Evolutionary conservation across 2,888 invertebrate species (phyloP).

Genomic region (Sympetrum striolatum): DNA sequence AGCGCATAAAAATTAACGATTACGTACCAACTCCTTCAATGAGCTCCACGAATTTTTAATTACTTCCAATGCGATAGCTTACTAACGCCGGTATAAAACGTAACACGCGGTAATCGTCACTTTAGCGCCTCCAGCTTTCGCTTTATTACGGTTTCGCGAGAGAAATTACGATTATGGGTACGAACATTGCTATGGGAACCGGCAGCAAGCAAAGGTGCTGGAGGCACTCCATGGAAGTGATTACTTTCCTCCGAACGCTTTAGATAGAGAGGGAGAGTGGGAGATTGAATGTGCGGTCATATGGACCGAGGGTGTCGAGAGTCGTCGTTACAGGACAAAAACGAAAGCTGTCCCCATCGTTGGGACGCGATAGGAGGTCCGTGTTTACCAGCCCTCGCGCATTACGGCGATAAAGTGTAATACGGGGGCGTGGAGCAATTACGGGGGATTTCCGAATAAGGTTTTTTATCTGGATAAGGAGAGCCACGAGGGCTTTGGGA

Average conservation of each 20-base stretch:
- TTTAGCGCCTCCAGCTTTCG: too few relatives aligned
- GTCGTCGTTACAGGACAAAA: not conserved
- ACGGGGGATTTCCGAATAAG: not conserved
- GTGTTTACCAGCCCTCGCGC: not conserved
- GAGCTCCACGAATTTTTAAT: too few relatives aligned
- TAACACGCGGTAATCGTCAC: too few relatives aligned
- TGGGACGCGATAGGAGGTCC: not conserved
- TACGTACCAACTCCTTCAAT: too few relatives aligned
- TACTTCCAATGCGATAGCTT: too few relatives aligned
- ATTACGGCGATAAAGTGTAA: not conserved
- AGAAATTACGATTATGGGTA: not conserved
- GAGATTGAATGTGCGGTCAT: not conserved
- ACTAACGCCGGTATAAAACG: too few relatives aligned
- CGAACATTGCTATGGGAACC: not conserved
- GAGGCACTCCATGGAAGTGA: not conserved
- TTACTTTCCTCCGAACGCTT: not conserved
- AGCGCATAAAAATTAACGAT: too few relatives aligned
- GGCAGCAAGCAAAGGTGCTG: not conserved
- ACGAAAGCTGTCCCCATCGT: not conserved
- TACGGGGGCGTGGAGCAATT: not conserved
- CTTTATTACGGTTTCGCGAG: not conserved
- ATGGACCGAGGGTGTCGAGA: not conserved
- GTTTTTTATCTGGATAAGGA: not conserved
- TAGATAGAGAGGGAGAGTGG: not conserved
- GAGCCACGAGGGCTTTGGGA: too few relatives aligned